Evolutionary conservation across 2,113 vertebrate species (phyloP), one percentile per base, ranked within the genome.

Genomic region (Oryzias woworae): DNA sequence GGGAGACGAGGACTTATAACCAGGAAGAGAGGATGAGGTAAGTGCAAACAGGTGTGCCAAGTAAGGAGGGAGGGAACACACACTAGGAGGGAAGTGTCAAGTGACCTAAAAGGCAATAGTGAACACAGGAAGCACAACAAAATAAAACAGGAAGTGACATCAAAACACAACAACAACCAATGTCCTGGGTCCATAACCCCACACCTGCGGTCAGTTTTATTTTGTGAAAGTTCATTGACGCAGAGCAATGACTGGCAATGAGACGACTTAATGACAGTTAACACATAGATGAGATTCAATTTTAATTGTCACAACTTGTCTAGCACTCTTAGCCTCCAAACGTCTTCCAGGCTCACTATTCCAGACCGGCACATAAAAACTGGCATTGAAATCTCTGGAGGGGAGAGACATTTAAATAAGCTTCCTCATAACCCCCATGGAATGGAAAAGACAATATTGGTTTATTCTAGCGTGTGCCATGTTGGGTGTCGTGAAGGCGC

Each of bases 291-390:
- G 77, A 82, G 59, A 82, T 83, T 83, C 65, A 46, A 65, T 89
- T 90, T 88, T 90, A 90, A 91, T 88, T 90, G 92, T 89, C 81
- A 84, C 75, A 49, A 70, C 83, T 80, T 89, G 82, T 90, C 89
- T 90, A 73, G 36, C 17, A 59, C 74, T 80, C 70, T 74, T 68
- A 78, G 80, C 67, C 66, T 75, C 73, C 65, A 58, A 66, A 59
- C 42, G 58, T 77, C 71, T 73, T 61, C 4, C n/a, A 53, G 58
- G 80, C 82, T 88, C 78, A 84, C 88, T 82, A 88, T 83, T 82
- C 74, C 48, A 85, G 77, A 88, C 77, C 71, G 73, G 61, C 65
- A 76, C 70, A 87, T 73, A 74, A 83, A 59, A 59, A 70, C 14
- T 72, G 68, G 74, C 78, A 82, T 15, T 51, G 60, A 75, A 70